phyloP scores from a whole-genome alignment of 2,797 vertebrate genomes.

The Diglossa cyanea region DNA sequence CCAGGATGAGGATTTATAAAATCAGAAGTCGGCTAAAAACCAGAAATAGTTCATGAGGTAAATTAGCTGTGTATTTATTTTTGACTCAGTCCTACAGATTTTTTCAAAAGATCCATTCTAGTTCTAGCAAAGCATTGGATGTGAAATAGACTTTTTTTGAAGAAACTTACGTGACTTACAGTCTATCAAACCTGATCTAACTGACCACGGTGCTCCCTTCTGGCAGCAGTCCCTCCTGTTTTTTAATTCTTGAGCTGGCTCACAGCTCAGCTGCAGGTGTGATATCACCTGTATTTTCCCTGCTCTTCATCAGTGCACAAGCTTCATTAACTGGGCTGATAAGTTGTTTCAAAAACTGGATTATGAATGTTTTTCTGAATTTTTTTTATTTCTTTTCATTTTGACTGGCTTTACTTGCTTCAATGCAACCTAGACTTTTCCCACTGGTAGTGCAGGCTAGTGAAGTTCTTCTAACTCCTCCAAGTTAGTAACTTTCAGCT shows the following conservation, averaged over 20 bases:
- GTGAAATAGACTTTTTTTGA: background rate
- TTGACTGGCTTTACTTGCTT: background rate
- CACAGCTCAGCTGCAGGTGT: background rate
- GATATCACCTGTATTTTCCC: background rate
- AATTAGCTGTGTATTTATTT: background rate
- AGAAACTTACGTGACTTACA: rapidly evolving
- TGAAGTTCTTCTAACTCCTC: background rate
- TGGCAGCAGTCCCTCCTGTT: background rate
- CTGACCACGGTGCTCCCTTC: background rate
- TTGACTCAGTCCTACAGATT: background rate
- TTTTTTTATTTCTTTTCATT: background rate
- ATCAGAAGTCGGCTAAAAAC: background rate
- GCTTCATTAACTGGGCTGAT: background rate
- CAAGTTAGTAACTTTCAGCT: slow-evolving; percentile 1
- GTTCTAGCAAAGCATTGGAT: background rate
- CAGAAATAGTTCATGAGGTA: background rate
- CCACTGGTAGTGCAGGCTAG: background rate
- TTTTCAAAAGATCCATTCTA: background rate
- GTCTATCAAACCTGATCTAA: background rate
- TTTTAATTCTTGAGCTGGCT: background rate
- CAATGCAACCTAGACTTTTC: background rate
- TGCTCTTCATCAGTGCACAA: background rate
- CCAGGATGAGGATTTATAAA: background rate
- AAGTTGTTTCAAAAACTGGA: background rate
- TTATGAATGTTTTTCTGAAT: background rate